These are phyloP conservation scores for Cephus runcator DNA, from an alignment of 2,888 invertebrate genomes.

Conservation along the genomic window DNA sequence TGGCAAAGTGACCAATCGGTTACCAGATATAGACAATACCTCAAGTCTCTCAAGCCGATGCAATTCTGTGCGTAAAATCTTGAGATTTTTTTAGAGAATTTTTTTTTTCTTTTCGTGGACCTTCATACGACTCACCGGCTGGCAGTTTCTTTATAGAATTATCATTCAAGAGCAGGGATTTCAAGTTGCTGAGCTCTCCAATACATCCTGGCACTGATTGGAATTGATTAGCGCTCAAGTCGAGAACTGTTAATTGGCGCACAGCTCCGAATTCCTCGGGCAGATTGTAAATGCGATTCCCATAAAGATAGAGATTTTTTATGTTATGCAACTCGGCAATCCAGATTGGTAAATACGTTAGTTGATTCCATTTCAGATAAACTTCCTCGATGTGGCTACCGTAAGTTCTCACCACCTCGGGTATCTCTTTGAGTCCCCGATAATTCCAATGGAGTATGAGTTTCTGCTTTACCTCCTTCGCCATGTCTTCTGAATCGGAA, in stretches of 20 bases:
- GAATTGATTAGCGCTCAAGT: conserved; percentile 52
- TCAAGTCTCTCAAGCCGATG: conserved; percentile 43
- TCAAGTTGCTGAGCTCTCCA: conserved; percentile 42
- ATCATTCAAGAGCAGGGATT: conserved; percentile 43
- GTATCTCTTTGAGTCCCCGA: conserved; percentile 55
- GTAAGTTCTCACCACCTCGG: conserved; percentile 49
- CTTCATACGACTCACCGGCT: conserved; percentile 38
- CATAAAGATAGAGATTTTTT: conserved; percentile 55
- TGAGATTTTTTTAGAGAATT: conserved; percentile 3
- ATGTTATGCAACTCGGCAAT: conserved; percentile 50
- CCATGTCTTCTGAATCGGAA: conserved; percentile 49
- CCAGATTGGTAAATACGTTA: conserved; percentile 52
- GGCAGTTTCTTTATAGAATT: conserved; percentile 49
- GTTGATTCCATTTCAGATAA: conserved; percentile 61
- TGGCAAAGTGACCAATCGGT: conserved; percentile 49
- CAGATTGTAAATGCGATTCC: conserved; percentile 48
- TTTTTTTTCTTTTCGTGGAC: background rate
- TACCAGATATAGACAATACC: conserved; percentile 47
- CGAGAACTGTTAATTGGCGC: conserved; percentile 48
- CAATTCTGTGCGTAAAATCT: conserved; percentile 39
- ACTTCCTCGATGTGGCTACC: conserved; percentile 58
- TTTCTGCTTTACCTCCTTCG: conserved; percentile 57
- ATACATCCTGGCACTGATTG: conserved; percentile 40
- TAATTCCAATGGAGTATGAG: conserved; percentile 64
- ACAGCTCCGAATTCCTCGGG: conserved; percentile 47